Evolutionary conservation across 2,888 invertebrate genomes (phyloP), one percentile per base, ranked within the genome.

Genomic region (Strigamia transsilvanica): DNA sequence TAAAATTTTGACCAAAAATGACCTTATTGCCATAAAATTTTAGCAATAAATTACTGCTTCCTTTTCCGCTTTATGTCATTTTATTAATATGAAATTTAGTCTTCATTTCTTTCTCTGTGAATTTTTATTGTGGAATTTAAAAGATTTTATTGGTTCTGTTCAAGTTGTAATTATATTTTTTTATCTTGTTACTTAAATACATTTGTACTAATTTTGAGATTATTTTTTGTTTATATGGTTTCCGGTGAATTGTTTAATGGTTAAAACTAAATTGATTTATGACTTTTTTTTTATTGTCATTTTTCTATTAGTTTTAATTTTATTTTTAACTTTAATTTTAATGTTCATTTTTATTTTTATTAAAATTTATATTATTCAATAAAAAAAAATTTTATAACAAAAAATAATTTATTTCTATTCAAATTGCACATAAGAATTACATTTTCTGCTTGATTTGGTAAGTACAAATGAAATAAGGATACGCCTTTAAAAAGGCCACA

Each of bases 391-490:
- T 56, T 56, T 56, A 1, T 56, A 56, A 18, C 56, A 18, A 56
- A n/a, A 56, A 56, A 15, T n/a, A n/a, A 18, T 56, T 73, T 73
- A 3, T 73, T 32, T 27, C 27, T 12, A 73, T 56, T n/a, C 32
- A 66, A 73, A 73, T 27, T 73, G 73, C 15, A 73, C 73, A 73
- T 73, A 32, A 15, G 27, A 73, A 73, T 73, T 15, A 73, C 32
- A 56, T 73, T 73, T 73, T 73, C 73, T 32, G 32, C 73, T 73
- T 73, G 73, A 73, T 73, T 73, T 73, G 32, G 13, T 9, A 73
- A 73, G n/a, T 27, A 73, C 15, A 73, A 73, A 73, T 73, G n/a
- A 56, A 56, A 56, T 73, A 15, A 73, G 73, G 73, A 73, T 73
- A 73, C 13, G 0, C 1, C 23, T 23, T 32, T 73, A 12, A 32